These are phyloP conservation scores for Octodon degus DNA, from an alignment of 2,113 vertebrate genomes.

Conservation along the genomic window DNA sequence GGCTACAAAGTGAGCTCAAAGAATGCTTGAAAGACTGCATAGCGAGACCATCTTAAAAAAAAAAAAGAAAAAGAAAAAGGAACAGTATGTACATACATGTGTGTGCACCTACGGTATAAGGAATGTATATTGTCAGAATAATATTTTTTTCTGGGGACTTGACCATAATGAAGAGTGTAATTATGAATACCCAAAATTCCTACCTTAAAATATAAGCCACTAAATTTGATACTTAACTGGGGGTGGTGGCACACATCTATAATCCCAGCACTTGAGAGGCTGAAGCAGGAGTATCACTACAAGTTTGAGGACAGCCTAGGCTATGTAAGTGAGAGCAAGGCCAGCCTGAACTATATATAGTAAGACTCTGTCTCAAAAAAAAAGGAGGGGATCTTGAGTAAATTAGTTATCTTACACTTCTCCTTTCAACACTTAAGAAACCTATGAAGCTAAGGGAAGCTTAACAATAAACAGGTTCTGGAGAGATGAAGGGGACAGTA, in stretches of 20 bases:
- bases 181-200: conserved; percentile 40
- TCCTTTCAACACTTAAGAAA: conserved; percentile 37
- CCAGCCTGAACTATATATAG: not conserved
- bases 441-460: not conserved
- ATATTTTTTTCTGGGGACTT: conserved; percentile 28
- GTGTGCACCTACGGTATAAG: not conserved
- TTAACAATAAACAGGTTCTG: conserved; percentile 20
- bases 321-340: not conserved
- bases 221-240: not conserved
- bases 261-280: not conserved
- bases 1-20: too few species aligned
- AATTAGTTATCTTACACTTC: conserved; percentile 13
- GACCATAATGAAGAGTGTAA: conserved; percentile 24
- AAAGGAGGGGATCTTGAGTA: conserved; percentile 8
- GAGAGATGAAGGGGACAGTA: not conserved
- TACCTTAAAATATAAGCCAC: conserved; percentile 47
- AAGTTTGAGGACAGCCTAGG: not conserved
- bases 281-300: not conserved
- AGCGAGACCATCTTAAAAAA: too few species aligned
- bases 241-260: not conserved
- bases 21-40: too few species aligned
- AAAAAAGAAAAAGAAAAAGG: not conserved
- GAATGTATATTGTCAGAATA: not conserved
- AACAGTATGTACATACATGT: not conserved
- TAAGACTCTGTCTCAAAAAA: not conserved